phyloP scores from a whole-genome alignment of 2,113 vertebrate species.

The Cepphus grylle region DNA sequence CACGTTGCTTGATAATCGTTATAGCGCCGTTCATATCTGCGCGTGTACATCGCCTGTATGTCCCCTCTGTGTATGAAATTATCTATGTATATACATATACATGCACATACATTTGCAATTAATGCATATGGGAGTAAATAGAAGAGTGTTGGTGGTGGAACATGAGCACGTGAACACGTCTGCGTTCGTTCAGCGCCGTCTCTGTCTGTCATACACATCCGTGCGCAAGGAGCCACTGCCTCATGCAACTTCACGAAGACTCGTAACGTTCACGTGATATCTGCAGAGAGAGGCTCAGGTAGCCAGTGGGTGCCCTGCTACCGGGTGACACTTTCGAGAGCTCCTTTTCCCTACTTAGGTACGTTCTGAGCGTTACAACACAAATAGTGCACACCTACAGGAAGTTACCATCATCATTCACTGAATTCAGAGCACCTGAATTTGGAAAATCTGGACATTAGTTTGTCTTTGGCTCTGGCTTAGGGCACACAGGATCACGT shows the following conservation, averaged over 20 bases:
- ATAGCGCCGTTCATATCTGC: neutral
- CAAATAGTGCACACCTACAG: neutral
- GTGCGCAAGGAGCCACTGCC: neutral
- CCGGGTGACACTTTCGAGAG: neutral
- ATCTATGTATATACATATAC: neutral
- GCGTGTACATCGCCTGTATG: neutral
- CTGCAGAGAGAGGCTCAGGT: neutral
- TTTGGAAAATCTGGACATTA: neutral
- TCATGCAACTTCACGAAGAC: neutral
- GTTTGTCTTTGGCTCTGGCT: neutral
- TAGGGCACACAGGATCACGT: neutral
- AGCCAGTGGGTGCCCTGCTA: neutral
- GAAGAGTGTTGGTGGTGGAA: neutral
- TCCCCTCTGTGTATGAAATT: neutral
- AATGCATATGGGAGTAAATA: neutral
- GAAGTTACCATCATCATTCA: neutral
- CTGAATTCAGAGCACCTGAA: neutral
- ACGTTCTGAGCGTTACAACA: neutral
- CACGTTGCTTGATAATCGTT: neutral
- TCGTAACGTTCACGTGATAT: fast-evolving
- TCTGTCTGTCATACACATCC: fast-evolving
- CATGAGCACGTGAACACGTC: neutral
- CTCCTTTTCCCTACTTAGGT: neutral
- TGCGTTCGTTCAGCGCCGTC: neutral
- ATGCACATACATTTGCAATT: neutral